Evolutionary conservation across 2,113 vertebrate species (phyloP), one percentile per base, ranked within the genome.

Genomic region (Atlantisia rogersi): DNA sequence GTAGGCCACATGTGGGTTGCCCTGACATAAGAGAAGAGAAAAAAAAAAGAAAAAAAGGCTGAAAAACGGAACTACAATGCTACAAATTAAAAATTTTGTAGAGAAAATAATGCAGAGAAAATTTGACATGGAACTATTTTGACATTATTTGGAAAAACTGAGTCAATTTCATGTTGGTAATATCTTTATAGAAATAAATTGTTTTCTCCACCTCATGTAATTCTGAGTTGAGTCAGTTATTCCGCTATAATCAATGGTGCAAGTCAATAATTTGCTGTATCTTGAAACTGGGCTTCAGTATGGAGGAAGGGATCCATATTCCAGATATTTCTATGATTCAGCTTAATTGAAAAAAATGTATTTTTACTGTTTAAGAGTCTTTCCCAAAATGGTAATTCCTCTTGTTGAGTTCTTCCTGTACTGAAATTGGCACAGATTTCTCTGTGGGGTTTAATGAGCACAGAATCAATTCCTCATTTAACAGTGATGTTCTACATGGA

Each of bases 201-300:
- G 7, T 58, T 89, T 86, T 83, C 13, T 76, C 25, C 40, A 17
- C 11, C 17, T 59, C 14, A 44, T 50, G 5, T 20, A 63, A 65
- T 77, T 84, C 91, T 79, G 4, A 50, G 75, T 79, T 90, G 52
- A 85, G 17, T 1, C 0, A 59, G 7, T 12, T 0, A 0, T 76
- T 85, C 53, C 58, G 42, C 31, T 64, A 52, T 73, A 91, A 90
- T 15, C 32, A 80, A 1, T 42, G 24, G 11, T 40, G 9, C 19
- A 29, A 70, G 8, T 73, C 15, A 44, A n/a, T 75, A 15, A 20
- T 28, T 75, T 60, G 6, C 24, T 85, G 7, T 19, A 13, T 18
- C 32, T 42, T 73, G 55, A 48, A 53, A 40, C 10, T 39, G 9
- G 37, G 35, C 11, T 63, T 82, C 19, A 40, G 26, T 70, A 12